phyloP scores from a whole-genome alignment of 2,888 invertebrate species.

The Plebejus melissa region DNA sequence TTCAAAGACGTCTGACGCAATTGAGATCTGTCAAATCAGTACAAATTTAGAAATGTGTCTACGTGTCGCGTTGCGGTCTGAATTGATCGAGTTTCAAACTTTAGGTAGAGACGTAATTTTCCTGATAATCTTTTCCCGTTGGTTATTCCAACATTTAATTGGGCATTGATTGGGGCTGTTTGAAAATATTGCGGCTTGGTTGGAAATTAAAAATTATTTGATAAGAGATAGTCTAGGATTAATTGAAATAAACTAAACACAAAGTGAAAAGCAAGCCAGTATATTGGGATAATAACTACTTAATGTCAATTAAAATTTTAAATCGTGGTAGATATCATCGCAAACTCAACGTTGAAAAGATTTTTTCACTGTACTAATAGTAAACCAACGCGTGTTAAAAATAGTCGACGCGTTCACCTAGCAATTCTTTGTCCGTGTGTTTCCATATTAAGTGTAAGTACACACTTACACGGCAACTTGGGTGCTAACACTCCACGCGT shows the following conservation, averaged over 20 bases:
- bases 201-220: background rate
- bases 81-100: background rate
- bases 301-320: background rate
- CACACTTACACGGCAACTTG: constrained; percentile 65
- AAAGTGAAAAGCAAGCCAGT: background rate
- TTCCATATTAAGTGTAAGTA: constrained; percentile 47
- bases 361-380: background rate
- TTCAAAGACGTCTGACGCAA: too few species aligned
- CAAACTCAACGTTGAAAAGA: background rate
- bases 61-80: too few species aligned
- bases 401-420: constrained; percentile 27
- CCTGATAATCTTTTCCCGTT: background rate
- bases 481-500: constrained; percentile 58
- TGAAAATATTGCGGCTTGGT: background rate
- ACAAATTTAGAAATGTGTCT: too few species aligned
- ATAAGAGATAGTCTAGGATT: background rate
- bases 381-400: background rate
- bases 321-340: background rate
- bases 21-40: too few species aligned
- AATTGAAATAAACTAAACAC: background rate
- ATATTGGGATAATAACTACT: background rate
- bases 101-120: constrained; percentile 7
- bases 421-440: constrained; percentile 44
- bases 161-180: background rate
- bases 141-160: background rate